A percentile compares a stretch with the other conserved stretches of the same genome.
Conservation (phyloP, 2,797 vertebrate species). For the Bradypodion pumilum region DNA sequence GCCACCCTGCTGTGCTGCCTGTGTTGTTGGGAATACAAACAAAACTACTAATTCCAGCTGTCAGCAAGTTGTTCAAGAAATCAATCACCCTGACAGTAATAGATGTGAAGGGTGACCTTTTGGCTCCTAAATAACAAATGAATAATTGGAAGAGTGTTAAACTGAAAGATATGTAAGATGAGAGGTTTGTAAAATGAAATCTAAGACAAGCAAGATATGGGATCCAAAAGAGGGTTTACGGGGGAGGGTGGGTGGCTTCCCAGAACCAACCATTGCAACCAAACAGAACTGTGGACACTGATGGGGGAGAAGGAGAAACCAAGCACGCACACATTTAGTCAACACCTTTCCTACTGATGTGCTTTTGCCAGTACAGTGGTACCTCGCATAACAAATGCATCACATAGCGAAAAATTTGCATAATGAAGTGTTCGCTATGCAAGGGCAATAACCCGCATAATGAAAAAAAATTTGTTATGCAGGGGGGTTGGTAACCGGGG, state of each 20-base stretch:
- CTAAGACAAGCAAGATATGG: not conserved
- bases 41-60: not conserved
- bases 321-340: not conserved
- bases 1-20: too few relatives aligned
- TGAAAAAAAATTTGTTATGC: too few relatives aligned
- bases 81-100: not conserved
- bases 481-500: too few relatives aligned
- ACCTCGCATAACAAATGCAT: too few relatives aligned
- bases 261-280: not conserved
- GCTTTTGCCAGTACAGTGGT: too few relatives aligned
- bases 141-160: constrained; percentile 2
- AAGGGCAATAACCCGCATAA: too few relatives aligned
- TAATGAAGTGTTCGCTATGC: too few relatives aligned
- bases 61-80: not conserved
- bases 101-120: not conserved
- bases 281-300: not conserved
- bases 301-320: not conserved
- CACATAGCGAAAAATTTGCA: too few relatives aligned
- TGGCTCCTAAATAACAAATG: constrained; percentile 8
- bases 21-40: constrained; percentile 19
- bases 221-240: not conserved
- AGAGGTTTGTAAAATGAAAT: not conserved
- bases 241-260: not conserved
- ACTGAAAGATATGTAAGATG: constrained; percentile 18
- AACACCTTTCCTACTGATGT: not conserved